Percentiles rank a stretch among this genome's conserved stretches.
These are phyloP conservation scores for Cotesia vestalis DNA, from an alignment of 1,140 invertebrate species.

Conservation along the genomic window DNA sequence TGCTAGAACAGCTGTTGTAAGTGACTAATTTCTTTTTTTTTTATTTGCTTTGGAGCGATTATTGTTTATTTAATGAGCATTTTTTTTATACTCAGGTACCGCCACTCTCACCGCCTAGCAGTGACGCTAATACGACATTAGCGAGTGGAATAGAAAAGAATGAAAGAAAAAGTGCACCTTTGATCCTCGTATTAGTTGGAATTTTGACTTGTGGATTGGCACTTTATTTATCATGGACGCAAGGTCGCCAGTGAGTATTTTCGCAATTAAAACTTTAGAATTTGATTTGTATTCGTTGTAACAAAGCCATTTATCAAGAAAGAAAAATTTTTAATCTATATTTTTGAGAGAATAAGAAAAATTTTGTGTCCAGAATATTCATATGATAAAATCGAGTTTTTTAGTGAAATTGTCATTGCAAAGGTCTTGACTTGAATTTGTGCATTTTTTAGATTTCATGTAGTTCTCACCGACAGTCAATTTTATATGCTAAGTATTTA, in stretches of 20 bases:
- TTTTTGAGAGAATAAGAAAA: no score
- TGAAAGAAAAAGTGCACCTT: slow-evolving; percentile 58
- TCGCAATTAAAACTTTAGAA: slow-evolving; percentile 12
- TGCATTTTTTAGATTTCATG: no score
- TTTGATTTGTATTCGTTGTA: not conserved
- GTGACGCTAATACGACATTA: slow-evolving; percentile 61
- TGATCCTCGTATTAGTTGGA: slow-evolving; percentile 58
- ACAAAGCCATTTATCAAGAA: no score
- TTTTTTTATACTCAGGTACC: slow-evolving; percentile 53
- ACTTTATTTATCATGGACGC: slow-evolving; percentile 59
- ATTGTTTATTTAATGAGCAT: slow-evolving; percentile 1
- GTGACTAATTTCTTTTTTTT: slow-evolving; percentile 37
- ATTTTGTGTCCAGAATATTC: no score
- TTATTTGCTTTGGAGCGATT: slow-evolving; percentile 4
- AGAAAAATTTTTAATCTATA: no score
- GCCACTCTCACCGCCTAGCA: slow-evolving; percentile 60
- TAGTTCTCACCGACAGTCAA: no score
- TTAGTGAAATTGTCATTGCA: no score
- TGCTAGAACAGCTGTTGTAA: slow-evolving; percentile 63
- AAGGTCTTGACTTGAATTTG: no score
- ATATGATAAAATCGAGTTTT: no score
- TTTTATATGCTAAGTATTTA: no score
- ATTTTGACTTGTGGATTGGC: slow-evolving; percentile 61
- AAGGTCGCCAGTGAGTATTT: slow-evolving; percentile 56
- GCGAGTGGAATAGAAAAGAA: slow-evolving; percentile 59